Evolutionary conservation across 2,113 vertebrate species (phyloP).

Genomic region (Falcunculus frontatus): DNA sequence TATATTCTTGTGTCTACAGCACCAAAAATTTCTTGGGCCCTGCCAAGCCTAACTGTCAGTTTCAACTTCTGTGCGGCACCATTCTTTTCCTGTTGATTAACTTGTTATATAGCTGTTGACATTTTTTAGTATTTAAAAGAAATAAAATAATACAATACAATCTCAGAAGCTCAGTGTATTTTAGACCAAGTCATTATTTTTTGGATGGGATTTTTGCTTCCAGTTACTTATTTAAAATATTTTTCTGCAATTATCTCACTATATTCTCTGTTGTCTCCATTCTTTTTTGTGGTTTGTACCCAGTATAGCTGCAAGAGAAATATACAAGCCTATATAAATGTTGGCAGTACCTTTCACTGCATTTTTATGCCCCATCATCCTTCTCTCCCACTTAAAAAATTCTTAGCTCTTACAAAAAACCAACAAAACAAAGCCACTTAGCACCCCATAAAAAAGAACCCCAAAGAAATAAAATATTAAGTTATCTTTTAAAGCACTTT

Average conservation of each 20-base stretch:
- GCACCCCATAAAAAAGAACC: not conserved
- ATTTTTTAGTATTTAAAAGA: not conserved
- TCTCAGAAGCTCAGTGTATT: not conserved
- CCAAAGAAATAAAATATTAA: not conserved
- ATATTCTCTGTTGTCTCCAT: not conserved
- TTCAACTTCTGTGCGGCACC: not conserved
- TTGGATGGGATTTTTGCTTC: not conserved
- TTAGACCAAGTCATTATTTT: not conserved
- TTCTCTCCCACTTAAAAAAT: not conserved
- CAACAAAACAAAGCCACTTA: not conserved
- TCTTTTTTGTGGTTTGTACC: not conserved
- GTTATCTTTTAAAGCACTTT: not conserved
- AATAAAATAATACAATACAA: not conserved
- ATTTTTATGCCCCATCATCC: not conserved
- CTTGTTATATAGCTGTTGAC: not conserved
- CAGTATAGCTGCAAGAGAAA: not conserved
- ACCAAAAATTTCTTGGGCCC: not conserved
- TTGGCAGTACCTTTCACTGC: not conserved
- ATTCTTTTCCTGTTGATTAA: not conserved
- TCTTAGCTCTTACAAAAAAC: not conserved
- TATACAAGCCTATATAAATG: not conserved
- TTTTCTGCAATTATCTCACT: not conserved
- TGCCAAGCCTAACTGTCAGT: rapidly evolving
- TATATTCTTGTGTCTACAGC: not conserved
- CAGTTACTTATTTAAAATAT: not conserved